Base-by-base conservation (phyloP, 2,888 invertebrate species). In the Idaea aversata region DNA sequence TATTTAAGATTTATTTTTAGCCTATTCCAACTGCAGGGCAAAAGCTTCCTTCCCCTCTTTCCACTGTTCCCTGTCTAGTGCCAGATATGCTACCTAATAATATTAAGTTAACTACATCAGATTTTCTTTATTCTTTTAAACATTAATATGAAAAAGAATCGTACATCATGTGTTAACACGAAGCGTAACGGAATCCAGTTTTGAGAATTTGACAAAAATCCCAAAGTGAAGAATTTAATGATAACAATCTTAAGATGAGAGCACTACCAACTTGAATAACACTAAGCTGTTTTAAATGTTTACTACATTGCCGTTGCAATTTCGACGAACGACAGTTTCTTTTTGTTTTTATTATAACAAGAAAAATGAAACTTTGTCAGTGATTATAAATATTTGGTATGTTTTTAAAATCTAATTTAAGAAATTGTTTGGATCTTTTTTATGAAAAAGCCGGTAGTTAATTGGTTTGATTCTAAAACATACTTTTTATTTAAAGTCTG, bases 191-290 rank as follows among this genome's bases (percentile, higher is more conserved):
- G 57, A 60, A 61, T 65, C 15, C 47, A 59, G 59, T 67, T 69
- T 64, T 13, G 63, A 63, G 65, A 65, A 69, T 67, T 67, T 58
- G 58, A 61, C 61, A 63, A 65, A 61, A 66, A 64, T 62, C 66
- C 38, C 61, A 64, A 65, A 62, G 63, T 62, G 58, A 61, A 47
- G 57, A 66, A 67, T 69, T 66, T 67, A 62, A 64, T 63, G 69
- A 69, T 67, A 36, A 61, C 65, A 65, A 67, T 65, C 66, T 47
- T 47, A 47, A 47, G 47, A 47, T 47, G 47, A 47, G 10, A 47
- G 13, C 47, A 47, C 13, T 47, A 47, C 36, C 36, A 47, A 47
- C 7, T 47, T 47, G 10, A 47, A 47, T 47, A 47, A 47, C 47
- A 10, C 47, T 47, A 47, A 47, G 47, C 47, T 13, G 47, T 10